Percentiles rank a stretch among this genome's conserved stretches.
Evolutionary conservation across 1,140 invertebrate species (phyloP).

Genomic region (Wasmannia auropunctata): DNA sequence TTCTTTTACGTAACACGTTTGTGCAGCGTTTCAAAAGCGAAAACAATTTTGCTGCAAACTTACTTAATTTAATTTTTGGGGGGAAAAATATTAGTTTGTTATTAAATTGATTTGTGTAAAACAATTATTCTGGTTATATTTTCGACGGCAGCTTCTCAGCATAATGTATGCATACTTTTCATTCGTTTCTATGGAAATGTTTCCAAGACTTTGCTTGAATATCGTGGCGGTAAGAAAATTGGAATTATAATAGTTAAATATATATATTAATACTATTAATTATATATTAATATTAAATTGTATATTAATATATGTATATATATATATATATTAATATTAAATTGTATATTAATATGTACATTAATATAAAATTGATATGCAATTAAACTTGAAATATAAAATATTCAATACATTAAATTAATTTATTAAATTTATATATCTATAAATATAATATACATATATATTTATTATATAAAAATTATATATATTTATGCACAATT

Average conservation of each 20-base stretch:
- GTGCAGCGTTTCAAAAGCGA: neutral
- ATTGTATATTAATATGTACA: neutral
- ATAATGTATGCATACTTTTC: neutral
- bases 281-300: neutral
- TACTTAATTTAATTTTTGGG: neutral
- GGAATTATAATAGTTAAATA: neutral
- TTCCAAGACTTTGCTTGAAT: neutral
- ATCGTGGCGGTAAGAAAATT: neutral
- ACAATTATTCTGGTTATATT: neutral
- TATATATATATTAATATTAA: neutral
- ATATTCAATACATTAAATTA: neutral
- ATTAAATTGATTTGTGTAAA: neutral
- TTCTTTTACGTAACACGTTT: neutral
- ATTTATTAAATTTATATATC: neutral
- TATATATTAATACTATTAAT: neutral
- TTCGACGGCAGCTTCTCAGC: neutral
- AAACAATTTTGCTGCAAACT: neutral
- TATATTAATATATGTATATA: neutral
- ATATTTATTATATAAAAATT: no score
- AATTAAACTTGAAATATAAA: neutral
- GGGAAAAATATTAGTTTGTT: neutral
- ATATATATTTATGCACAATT: neutral
- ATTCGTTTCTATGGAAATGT: neutral
- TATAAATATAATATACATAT: no score
- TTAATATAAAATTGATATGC: neutral